phyloP scores from a whole-genome alignment of 2,113 vertebrate species.

The Alouatta palliata region DNA sequence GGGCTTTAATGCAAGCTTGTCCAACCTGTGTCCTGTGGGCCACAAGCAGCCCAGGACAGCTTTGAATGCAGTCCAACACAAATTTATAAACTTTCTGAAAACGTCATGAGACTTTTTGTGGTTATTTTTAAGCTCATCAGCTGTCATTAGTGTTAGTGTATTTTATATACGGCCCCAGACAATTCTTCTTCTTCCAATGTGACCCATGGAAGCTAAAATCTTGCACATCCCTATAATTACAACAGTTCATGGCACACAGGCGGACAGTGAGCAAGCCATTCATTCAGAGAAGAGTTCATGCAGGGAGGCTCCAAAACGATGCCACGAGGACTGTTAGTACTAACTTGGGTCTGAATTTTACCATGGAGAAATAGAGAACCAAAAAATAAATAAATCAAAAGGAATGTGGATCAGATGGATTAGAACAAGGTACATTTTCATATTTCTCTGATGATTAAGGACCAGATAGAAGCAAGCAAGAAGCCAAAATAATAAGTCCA shows the following conservation, averaged over 20 bases:
- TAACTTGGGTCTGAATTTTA: background rate
- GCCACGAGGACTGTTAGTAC: rapidly evolving
- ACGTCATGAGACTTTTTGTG: too few species aligned
- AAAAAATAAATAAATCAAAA: too few species aligned
- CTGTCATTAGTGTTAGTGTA: too few species aligned
- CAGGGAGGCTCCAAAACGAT: background rate
- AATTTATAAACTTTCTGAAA: too few species aligned
- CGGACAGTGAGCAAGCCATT: rapidly evolving
- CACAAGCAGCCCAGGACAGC: too few species aligned
- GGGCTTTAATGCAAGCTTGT: background rate
- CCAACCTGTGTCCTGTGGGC: too few species aligned
- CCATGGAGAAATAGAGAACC: background rate
- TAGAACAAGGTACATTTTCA: background rate
- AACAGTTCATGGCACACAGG: background rate
- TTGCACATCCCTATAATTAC: too few species aligned
- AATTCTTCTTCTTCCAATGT: too few species aligned
- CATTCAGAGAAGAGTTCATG: background rate
- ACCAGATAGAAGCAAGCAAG: background rate
- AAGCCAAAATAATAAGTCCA: background rate
- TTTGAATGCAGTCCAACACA: too few species aligned
- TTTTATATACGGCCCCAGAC: too few species aligned
- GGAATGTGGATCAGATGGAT: background rate
- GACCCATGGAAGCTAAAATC: too few species aligned
- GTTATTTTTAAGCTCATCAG: too few species aligned
- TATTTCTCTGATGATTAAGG: background rate